A percentile compares a stretch with the other conserved stretches of the same genome.
These are phyloP conservation scores for Cryptoleucopteryx plumbea DNA, from an alignment of 2,113 vertebrate species.

Conservation along the genomic window DNA sequence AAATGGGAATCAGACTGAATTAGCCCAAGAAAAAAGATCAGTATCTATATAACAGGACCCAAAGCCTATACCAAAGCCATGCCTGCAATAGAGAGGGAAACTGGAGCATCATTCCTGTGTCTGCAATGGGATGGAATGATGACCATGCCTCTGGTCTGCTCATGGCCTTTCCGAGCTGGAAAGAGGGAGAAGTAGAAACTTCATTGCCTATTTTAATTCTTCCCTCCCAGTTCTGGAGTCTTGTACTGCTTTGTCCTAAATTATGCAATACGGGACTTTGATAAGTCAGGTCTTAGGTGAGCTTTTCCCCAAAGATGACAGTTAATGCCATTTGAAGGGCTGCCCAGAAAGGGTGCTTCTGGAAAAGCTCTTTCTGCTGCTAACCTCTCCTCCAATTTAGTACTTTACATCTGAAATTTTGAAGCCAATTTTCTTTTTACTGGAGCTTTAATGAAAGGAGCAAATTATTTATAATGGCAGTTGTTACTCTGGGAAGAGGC, in stretches of 20 bases:
- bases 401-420: constrained; percentile 12
- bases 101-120: background rate
- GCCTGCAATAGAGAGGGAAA: background rate
- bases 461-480: constrained; percentile 24
- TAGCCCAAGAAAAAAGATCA: background rate
- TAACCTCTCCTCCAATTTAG: constrained; percentile 20
- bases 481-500: background rate
- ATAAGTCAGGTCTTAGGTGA: background rate
- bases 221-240: background rate
- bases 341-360: background rate
- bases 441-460: constrained; percentile 20
- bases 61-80: background rate
- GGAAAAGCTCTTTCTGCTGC: constrained; percentile 5
- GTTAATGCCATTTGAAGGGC: background rate
- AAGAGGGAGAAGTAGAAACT: background rate
- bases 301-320: background rate
- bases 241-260: background rate
- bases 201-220: background rate
- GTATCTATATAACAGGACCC: background rate
- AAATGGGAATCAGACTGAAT: background rate
- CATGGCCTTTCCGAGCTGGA: background rate
- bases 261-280: background rate
- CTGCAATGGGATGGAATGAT: background rate
- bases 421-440: constrained; percentile 24
- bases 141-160: background rate